Evolutionary conservation across 2,113 vertebrate genomes (phyloP).

Genomic region (Ameiurus melas): DNA sequence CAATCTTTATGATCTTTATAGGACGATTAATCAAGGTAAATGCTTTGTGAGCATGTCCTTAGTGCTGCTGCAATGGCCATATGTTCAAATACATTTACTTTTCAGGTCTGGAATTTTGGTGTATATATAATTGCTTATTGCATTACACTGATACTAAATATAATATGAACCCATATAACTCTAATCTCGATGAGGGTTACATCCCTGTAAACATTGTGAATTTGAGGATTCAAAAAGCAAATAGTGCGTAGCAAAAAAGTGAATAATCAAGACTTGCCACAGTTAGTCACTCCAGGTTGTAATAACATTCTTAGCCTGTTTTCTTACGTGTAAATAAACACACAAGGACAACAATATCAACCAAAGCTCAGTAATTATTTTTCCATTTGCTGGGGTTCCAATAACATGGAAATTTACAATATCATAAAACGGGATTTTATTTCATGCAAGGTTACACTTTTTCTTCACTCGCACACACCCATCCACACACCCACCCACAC

Average conservation of each 20-base stretch:
- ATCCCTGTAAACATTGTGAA: not conserved
- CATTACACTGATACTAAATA: not conserved
- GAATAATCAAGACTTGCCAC: conserved; percentile 11
- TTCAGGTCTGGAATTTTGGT: not conserved
- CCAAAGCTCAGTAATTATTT: conserved; percentile 40
- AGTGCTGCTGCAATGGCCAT: conserved; percentile 23
- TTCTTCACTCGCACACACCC: too few species aligned
- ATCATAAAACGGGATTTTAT: not conserved
- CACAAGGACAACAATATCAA: conserved; percentile 28
- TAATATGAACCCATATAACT: not conserved
- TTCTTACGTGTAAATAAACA: conserved; percentile 47
- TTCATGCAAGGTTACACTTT: not conserved
- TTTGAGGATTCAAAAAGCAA: conserved; percentile 34
- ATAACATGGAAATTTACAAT: not conserved
- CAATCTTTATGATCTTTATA: conserved; percentile 28
- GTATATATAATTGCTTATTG: not conserved
- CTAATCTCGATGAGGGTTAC: not conserved
- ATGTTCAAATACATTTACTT: conserved; percentile 34
- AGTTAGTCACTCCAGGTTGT: not conserved
- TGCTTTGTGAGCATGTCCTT: conserved; percentile 31
- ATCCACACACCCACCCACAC: not conserved
- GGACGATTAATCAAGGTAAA: conserved; percentile 31
- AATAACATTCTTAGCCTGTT: conserved; percentile 44
- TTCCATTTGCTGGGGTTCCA: conserved; percentile 16
- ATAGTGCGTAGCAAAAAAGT: conserved; percentile 35